phyloP scores from a whole-genome alignment of 2,888 invertebrate species.

The Pogonocherus hispidulus region DNA sequence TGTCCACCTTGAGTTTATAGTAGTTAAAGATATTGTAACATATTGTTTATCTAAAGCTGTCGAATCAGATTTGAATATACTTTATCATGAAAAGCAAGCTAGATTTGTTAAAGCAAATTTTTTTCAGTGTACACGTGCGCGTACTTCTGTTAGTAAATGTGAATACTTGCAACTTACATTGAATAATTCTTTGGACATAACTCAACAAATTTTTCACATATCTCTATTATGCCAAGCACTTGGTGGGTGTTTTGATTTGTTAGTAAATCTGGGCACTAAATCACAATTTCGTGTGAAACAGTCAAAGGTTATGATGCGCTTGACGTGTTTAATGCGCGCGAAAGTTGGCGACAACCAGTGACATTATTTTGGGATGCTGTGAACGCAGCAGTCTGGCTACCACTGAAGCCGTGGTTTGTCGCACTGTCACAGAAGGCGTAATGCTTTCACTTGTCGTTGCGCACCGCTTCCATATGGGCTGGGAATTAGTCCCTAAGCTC shows the following conservation, averaged over 20 bases:
- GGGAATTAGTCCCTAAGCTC: conserved; percentile 23
- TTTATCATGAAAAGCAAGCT: neutral
- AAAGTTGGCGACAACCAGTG: conserved; percentile 50
- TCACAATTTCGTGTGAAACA: neutral
- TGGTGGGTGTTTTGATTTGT: neutral
- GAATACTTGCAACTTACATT: conserved; percentile 10
- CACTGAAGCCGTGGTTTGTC: conserved; percentile 64
- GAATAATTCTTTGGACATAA: neutral
- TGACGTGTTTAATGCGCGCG: conserved; percentile 48
- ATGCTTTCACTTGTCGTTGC: conserved; percentile 63
- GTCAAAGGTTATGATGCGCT: conserved; percentile 6
- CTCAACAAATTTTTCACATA: conserved; percentile 6
- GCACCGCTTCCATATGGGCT: conserved; percentile 48
- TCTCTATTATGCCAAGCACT: neutral
- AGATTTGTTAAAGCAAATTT: neutral
- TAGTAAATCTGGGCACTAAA: conserved; percentile 4
- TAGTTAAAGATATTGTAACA: too few relatives aligned
- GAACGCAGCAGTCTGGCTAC: conserved; percentile 61
- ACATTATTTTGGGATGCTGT: conserved; percentile 58
- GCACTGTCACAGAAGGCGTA: conserved; percentile 62
- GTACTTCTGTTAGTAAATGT: neutral
- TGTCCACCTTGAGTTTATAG: too few relatives aligned
- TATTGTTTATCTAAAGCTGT: too few relatives aligned
- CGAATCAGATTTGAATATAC: too few relatives aligned
- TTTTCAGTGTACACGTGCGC: neutral